A percentile compares a stretch with the other conserved stretches of the same genome.
Conservation (phyloP, 2,888 invertebrate genomes). For the Ennomos quercinarius region DNA sequence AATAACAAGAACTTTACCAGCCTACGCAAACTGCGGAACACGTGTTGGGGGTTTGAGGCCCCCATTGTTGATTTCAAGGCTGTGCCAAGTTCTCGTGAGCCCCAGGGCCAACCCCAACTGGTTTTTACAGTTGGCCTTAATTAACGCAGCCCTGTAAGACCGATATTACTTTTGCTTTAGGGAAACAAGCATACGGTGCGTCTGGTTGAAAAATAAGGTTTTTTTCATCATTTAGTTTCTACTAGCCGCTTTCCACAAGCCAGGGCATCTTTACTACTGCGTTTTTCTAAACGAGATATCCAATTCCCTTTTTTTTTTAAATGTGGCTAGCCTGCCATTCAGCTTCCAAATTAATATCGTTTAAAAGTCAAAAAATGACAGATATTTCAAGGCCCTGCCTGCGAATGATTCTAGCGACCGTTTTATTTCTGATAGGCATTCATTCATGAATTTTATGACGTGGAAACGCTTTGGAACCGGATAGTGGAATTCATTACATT, state of each 20-base stretch:
- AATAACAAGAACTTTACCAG: conserved; percentile 11
- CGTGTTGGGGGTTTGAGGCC: conserved; percentile 4
- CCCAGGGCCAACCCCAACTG: conserved; percentile 8
- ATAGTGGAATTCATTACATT: conserved; percentile 6
- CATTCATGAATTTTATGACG: conserved; percentile 13
- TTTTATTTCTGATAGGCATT: conserved; percentile 13
- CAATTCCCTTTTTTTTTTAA: too few species aligned
- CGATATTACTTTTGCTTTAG: not conserved
- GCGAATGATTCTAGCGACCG: not conserved
- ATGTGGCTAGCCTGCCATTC: too few species aligned
- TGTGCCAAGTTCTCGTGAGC: conserved; percentile 5
- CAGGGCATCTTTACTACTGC: too few species aligned
- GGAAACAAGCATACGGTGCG: too few species aligned
- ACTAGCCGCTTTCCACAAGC: too few species aligned
- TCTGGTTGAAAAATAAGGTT: too few species aligned
- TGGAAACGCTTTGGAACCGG: conserved; percentile 9
- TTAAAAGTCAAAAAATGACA: too few species aligned
- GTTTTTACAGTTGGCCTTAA: conserved; percentile 19
- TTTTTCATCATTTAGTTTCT: too few species aligned
- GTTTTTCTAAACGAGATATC: too few species aligned
- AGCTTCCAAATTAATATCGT: too few species aligned
- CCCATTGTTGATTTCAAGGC: conserved; percentile 18
- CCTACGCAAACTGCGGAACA: conserved; percentile 6
- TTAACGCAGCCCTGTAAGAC: conserved; percentile 15
- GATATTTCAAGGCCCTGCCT: not conserved